Conservation (phyloP, 2,797 vertebrate genomes). For the Eleutherodactylus coqui region DNA sequence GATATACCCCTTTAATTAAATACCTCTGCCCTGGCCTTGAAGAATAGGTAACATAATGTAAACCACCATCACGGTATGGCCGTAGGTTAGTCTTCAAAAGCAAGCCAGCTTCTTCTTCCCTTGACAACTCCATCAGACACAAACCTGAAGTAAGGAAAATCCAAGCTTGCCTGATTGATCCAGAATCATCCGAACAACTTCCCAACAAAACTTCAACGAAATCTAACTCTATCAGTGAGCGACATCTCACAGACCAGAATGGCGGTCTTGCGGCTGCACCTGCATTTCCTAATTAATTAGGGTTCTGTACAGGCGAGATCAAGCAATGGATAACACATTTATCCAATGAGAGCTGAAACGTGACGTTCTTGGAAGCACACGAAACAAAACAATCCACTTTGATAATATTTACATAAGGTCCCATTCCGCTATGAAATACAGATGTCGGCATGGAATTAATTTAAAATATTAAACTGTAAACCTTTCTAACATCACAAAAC, state of each 20-base stretch:
- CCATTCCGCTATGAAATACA: conserved; percentile 57
- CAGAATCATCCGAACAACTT: neutral
- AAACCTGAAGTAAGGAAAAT: neutral
- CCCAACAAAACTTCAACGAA: neutral
- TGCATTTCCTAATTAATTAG: conserved; percentile 67
- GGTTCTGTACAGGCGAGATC: conserved; percentile 48
- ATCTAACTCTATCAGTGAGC: neutral
- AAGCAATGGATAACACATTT: conserved; percentile 48
- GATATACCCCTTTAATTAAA: neutral
- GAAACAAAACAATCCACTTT: conserved; percentile 53
- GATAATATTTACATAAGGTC: conserved; percentile 59
- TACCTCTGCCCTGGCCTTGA: neutral
- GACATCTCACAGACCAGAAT: conserved; percentile 16
- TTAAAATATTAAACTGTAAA: conserved; percentile 62
- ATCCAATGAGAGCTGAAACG: conserved; percentile 32
- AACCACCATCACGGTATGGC: neutral
- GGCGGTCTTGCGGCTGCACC: conserved; percentile 26
- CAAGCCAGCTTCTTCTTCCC: neutral
- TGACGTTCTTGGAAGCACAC: conserved; percentile 63
- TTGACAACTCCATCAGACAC: neutral
- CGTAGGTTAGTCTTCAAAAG: neutral
- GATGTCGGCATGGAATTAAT: conserved; percentile 63
- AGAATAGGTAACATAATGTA: neutral
- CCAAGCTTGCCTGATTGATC: neutral
- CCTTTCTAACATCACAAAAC: conserved; percentile 59